Conservation (phyloP, 2,113 vertebrate species). For the Pao palembangensis region DNA sequence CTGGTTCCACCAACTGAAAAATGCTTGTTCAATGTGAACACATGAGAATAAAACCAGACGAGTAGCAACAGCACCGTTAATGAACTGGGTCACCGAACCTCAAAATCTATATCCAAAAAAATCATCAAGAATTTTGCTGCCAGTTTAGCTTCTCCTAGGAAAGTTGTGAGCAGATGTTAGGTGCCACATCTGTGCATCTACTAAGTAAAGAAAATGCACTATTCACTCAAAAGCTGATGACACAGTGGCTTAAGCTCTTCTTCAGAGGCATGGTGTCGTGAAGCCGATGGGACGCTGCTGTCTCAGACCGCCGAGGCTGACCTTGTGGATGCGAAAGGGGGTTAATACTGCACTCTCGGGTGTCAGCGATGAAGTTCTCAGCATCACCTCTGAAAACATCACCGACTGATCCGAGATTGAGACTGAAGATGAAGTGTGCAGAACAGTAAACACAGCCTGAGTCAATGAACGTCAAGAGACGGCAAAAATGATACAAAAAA, state of each 20-base stretch:
- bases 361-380: slow-evolving; percentile 16
- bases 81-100: not conserved
- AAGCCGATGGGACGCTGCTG: not conserved
- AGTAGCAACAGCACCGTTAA: not conserved
- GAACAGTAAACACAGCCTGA: slow-evolving; percentile 1
- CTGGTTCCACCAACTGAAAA: too few species aligned
- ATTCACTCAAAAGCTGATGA: not conserved
- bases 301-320: slow-evolving; percentile 29
- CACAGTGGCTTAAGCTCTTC: not conserved
- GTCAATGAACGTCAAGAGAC: not conserved
- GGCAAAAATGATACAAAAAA: not conserved
- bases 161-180: slow-evolving; percentile 17
- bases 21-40: too few species aligned
- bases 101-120: too few species aligned
- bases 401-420: not conserved
- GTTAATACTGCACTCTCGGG: not conserved
- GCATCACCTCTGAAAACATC: slow-evolving; percentile 8
- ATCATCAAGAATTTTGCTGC: not conserved
- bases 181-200: not conserved
- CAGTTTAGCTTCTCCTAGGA: not conserved
- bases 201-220: not conserved
- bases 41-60: not conserved
- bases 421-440: not conserved
- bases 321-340: slow-evolving; percentile 37
- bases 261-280: slow-evolving; percentile 1